Conservation (phyloP, 2,888 invertebrate genomes). For the Tipula confusa region DNA sequence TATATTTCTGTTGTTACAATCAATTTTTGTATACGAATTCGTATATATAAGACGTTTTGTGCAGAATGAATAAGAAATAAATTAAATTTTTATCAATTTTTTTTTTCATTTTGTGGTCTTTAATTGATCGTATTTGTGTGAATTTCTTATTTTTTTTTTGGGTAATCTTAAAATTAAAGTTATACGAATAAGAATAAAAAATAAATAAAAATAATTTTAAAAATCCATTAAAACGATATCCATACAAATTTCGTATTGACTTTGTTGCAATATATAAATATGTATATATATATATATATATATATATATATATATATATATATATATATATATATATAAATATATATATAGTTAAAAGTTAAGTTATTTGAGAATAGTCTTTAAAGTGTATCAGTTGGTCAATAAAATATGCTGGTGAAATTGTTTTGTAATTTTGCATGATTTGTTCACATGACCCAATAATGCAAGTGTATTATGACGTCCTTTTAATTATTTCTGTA, state of each 20-base stretch:
- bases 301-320: neutral
- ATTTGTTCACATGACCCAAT: too few species aligned
- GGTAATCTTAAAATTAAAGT: neutral
- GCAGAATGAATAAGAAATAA: neutral
- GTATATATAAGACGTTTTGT: neutral
- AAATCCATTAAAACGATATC: neutral
- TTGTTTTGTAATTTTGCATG: too few species aligned
- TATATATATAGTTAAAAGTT: neutral
- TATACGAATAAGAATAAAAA: neutral
- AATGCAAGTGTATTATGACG: too few species aligned
- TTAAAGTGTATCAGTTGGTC: neutral
- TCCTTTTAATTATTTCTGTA: too few species aligned
- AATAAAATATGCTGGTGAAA: too few species aligned
- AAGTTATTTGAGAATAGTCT: neutral
- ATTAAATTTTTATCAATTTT: neutral
- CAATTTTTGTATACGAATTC: neutral
- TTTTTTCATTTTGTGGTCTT: too few species aligned
- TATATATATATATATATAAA: neutral
- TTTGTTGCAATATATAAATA: too few species aligned
- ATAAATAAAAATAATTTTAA: neutral
- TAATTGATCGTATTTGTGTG: conserved; percentile 25
- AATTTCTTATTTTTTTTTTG: neutral
- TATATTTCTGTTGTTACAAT: neutral
- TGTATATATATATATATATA: neutral
- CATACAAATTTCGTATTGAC: too few species aligned